A percentile compares a stretch with the other conserved stretches of the same genome.
Conservation (phyloP, 2,113 vertebrate genomes). For the Microcebus lehilahytsara region DNA sequence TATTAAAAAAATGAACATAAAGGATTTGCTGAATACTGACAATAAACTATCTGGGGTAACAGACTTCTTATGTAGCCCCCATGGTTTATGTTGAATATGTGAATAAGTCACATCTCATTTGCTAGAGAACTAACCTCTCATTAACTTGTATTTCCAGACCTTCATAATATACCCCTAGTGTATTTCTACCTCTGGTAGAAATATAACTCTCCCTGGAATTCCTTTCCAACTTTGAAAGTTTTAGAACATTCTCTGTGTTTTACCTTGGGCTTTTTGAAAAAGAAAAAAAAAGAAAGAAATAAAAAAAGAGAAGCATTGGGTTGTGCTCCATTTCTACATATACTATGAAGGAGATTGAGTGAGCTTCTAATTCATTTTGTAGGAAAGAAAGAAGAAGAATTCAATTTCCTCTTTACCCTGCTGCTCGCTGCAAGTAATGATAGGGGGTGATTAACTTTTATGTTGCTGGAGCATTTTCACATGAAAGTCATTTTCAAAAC, state of each 20-base stretch:
- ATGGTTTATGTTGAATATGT: neutral
- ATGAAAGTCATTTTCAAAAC: conserved; percentile 71
- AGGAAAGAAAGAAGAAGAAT: conserved; percentile 65
- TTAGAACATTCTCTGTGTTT: neutral
- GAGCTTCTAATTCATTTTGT: conserved; percentile 52
- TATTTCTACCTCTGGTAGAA: neutral
- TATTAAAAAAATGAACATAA: conserved; percentile 34
- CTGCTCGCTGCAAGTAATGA: conserved; percentile 62
- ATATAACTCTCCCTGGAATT: neutral
- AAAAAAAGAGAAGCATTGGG: neutral
- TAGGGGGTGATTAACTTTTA: conserved; percentile 68
- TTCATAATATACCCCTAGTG: neutral
- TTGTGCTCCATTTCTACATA: neutral
- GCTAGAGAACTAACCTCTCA: neutral
- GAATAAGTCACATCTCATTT: conserved; percentile 16
- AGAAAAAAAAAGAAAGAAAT: neutral
- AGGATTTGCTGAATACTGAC: neutral
- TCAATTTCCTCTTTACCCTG: conserved; percentile 55
- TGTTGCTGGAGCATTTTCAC: conserved; percentile 70
- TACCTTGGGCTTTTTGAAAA: neutral
- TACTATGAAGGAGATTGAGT: neutral
- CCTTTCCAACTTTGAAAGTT: conserved; percentile 8
- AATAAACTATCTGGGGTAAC: neutral
- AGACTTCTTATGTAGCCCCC: neutral
- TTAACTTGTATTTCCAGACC: conserved; percentile 28